Conservation (phyloP, 2,113 vertebrate species). For the Pseudorasbora parva region DNA sequence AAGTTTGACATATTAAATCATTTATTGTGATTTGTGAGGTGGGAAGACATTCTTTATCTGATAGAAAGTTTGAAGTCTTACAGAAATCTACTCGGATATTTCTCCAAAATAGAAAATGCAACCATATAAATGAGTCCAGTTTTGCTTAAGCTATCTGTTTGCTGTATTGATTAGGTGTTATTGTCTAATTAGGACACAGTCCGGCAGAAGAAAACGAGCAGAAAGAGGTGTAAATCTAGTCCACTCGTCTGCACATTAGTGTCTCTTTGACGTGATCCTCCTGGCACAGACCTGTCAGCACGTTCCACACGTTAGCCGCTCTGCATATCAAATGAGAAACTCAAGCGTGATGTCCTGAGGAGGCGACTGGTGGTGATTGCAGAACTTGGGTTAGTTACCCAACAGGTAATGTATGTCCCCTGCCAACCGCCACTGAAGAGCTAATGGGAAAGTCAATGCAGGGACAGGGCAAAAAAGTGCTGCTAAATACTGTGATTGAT, state of each 20-base stretch:
- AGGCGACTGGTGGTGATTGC: not conserved
- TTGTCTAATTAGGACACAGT: not conserved
- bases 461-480: slow-evolving; percentile 53
- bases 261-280: not conserved
- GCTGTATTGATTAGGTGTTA: slow-evolving; percentile 1
- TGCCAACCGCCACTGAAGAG: slow-evolving; percentile 41
- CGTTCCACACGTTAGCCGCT: not conserved
- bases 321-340: not conserved
- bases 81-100: not conserved
- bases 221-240: not conserved
- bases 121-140: not conserved
- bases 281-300: not conserved
- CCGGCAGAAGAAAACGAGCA: not conserved
- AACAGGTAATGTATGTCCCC: slow-evolving; percentile 42
- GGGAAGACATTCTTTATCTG: not conserved
- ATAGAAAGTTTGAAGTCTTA: not conserved
- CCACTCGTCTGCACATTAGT: too few species aligned
- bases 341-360: not conserved
- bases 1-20: too few species aligned
- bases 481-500: slow-evolving; percentile 63
- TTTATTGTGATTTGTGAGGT: not conserved
- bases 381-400: slow-evolving; percentile 1
- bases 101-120: not conserved
- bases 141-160: not conserved
- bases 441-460: slow-evolving; percentile 60